Evolutionary conservation across 2,888 invertebrate genomes (phyloP), one percentile per base, ranked within the genome.

Genomic region (Leptodirus hochenwartii): DNA sequence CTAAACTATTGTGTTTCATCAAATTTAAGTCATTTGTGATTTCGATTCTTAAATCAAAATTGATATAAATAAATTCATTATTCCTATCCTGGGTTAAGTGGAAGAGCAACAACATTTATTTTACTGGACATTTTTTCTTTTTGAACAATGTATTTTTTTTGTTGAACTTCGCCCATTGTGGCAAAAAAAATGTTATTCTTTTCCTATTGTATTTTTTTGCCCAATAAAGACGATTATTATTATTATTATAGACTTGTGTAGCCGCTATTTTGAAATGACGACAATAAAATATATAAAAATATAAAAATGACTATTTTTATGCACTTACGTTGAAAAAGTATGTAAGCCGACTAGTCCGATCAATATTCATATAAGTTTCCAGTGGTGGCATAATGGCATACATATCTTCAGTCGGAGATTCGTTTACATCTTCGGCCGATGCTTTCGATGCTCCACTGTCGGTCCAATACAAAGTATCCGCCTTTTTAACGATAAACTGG

Each of bases 401-500:
- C 49, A 70, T 63, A 55, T 79, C 75, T 37, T 64, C 64, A 25
- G 66, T 58, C 23, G 47, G 34, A 15, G 61, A 54, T n/a, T n/a
- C n/a, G n/a, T n/a, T n/a, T 37, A 64, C 51, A 32, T 57, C 61
- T 15, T 62, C 61, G 2, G 59, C 55, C 2, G 59, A 55, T 4
- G 58, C 53, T 16, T 64, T 61, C 12, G 56, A 46, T 39, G 62
- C 61, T 37, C 64, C 62, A 59, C 49, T 17, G 55, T 62, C 37
- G 54, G 50, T 50, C 64, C 51, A 73, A 50, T 79, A 90, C 38
- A 90, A 60, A 28, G 74, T 63, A 46, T 68, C 68, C 2, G 85
- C 80, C 55, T 87, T 87, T 46, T 79, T 79, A 6, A 79, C 77
- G 43, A 88, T 69, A 54, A 90, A 88, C 47, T 84, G 81, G 47